Base-by-base conservation (phyloP, 2,797 vertebrate species). In the Muraenolepis orangiensis region DNA sequence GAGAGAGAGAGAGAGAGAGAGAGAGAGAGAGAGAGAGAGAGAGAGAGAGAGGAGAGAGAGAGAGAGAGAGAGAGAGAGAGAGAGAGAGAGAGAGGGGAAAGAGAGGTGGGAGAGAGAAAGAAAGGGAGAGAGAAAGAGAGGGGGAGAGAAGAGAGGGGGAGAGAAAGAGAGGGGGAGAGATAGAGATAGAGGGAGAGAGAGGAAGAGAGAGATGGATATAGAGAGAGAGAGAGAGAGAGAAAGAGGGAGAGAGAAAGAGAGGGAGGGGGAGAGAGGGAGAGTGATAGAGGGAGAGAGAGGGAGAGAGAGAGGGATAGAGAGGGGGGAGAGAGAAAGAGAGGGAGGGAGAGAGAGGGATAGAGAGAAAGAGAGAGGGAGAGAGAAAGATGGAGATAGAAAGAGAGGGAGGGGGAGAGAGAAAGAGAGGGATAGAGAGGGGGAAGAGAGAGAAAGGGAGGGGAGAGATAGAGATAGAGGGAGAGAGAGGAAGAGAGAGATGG, bases 301-400 rank as follows among this genome's bases (percentile, higher is more conserved):
- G 46, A 64, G 68, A 66, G 66, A 66, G 51, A 84, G 87, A 88
- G 88, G 82, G 81, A 81, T 71, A 69, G 83, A 85, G 87, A 61
- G 87, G 88, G 88, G 81, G 81, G n/a, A 85, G 91, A 18, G 88
- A 90, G 85, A 80, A 84, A 80, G 86, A 85, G 85, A 81, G 70
- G 68, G 83, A 85, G 87, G 36, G 36, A 38, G 36, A 38, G 36
- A 38, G 36, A 38, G 32, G 7, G 32, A 34, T 3, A 34, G 32
- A 34, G 32, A 34, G 32, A 34, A 7, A 34, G 32, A 34, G 32
- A 34, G 14, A 18, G 40, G 18, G 84, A 81, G 88, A 91, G 83
- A 80, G 82, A 80, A 77, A 82, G 89, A 90, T 85, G 79, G 83
- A n/a, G n/a, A n/a, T n/a, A n/a, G n/a, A n/a, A n/a, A 80, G 87